Evolutionary conservation across 2,797 vertebrate genomes (phyloP).

Genomic region (Avahi laniger): DNA sequence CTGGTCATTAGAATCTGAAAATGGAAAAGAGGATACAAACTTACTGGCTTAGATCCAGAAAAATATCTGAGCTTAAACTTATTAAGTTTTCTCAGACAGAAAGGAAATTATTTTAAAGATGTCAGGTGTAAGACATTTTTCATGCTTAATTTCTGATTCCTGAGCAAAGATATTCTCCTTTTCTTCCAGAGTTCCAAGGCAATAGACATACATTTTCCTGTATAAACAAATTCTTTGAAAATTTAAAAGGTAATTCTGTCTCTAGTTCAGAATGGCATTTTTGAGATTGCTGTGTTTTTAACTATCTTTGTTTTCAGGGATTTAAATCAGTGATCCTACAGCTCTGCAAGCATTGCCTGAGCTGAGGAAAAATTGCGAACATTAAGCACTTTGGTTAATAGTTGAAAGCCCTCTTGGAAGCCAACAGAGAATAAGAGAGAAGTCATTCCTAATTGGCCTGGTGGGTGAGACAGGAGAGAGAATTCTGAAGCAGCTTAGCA

Average conservation of each 20-base stretch:
- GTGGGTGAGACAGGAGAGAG: not conserved
- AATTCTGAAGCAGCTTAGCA: not conserved
- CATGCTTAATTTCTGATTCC: constrained; percentile 15
- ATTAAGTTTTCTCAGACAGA: not conserved
- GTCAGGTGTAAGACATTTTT: constrained; percentile 43
- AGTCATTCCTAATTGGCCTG: not conserved
- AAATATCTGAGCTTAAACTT: not conserved
- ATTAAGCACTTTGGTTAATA: not conserved
- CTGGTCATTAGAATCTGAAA: constrained; percentile 30
- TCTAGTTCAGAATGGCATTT: constrained; percentile 34
- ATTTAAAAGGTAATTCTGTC: constrained; percentile 22
- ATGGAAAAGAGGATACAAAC: not conserved
- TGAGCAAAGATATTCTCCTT: not conserved
- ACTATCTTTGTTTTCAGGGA: constrained; percentile 20
- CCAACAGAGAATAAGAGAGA: constrained; percentile 25
- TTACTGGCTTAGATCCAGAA: constrained; percentile 11
- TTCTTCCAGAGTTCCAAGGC: constrained; percentile 42
- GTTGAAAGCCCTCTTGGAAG: constrained; percentile 9
- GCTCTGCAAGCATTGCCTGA: not conserved
- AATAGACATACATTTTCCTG: constrained; percentile 17
- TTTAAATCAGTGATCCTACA: not conserved
- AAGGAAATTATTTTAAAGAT: constrained; percentile 57
- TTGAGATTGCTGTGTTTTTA: constrained; percentile 51
- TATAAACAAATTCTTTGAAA: constrained; percentile 55
- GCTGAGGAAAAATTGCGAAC: constrained; percentile 2